Evolutionary conservation across 2,888 invertebrate genomes (phyloP).

Genomic region (Euspilapteryx auroguttella): DNA sequence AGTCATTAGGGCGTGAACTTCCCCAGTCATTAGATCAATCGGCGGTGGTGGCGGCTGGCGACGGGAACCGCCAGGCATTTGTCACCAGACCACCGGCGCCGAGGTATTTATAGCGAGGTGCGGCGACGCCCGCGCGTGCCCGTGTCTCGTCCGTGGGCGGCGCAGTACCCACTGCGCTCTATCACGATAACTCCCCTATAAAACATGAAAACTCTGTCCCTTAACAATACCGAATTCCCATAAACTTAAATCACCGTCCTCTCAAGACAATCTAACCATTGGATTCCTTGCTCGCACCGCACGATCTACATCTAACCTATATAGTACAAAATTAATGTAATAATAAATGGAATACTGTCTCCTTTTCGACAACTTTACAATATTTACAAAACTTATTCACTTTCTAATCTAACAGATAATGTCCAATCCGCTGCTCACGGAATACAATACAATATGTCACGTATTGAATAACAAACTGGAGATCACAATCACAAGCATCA

Average conservation of each 20-base stretch:
- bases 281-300: slow-evolving; percentile 6
- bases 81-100: slow-evolving; percentile 57
- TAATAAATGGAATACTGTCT: too few species aligned
- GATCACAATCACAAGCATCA: slow-evolving; percentile 10
- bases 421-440: too few species aligned
- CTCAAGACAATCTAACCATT: too few species aligned
- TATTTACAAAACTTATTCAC: too few species aligned
- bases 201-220: too few species aligned
- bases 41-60: slow-evolving; percentile 28
- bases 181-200: slow-evolving; percentile 22
- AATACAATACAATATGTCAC: too few species aligned
- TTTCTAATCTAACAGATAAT: too few species aligned
- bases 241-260: too few species aligned
- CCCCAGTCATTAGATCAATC: slow-evolving; percentile 49
- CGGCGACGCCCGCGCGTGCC: slow-evolving; percentile 23
- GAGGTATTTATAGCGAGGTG: slow-evolving; percentile 53
- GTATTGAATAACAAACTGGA: slow-evolving; percentile 11
- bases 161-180: slow-evolving; percentile 18
- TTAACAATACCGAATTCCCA: too few species aligned
- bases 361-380: too few species aligned
- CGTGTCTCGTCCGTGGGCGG: slow-evolving; percentile 32
- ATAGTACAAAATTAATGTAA: too few species aligned
- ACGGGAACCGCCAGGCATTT: slow-evolving; percentile 44
- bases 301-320: too few species aligned
- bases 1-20: slow-evolving; percentile 40